phyloP scores from a whole-genome alignment of 2,888 invertebrate genomes.

The Macropis europaea region DNA sequence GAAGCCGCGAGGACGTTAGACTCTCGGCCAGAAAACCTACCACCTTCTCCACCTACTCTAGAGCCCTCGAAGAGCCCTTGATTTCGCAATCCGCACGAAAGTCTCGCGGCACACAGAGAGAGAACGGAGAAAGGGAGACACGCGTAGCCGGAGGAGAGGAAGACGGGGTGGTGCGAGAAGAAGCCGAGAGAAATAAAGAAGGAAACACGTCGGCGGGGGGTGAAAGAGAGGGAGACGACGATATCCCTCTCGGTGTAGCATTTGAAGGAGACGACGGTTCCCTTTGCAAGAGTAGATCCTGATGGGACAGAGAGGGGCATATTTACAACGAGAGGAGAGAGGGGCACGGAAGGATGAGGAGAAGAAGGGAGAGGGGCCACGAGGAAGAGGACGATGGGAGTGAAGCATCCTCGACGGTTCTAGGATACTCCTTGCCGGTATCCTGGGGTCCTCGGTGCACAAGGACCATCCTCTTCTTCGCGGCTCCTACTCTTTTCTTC shows the following conservation, averaged over 20 bases:
- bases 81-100: conserved; percentile 75
- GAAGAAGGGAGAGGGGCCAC: conserved; percentile 52
- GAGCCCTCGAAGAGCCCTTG: conserved; percentile 71
- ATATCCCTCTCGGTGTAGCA: conserved; percentile 61
- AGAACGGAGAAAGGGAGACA: conserved; percentile 7
- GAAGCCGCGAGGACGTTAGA: neutral
- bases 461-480: conserved; percentile 75
- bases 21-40: conserved; percentile 15
- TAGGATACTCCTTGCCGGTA: conserved; percentile 77
- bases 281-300: conserved; percentile 62
- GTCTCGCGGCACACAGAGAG: conserved; percentile 60
- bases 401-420: conserved; percentile 78
- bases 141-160: neutral
- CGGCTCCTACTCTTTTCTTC: conserved; percentile 60
- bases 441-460: conserved; percentile 76
- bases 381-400: conserved; percentile 72
- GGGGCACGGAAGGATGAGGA: conserved; percentile 29
- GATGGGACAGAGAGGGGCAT: conserved; percentile 61
- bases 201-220: neutral
- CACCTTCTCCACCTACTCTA: conserved; percentile 45
- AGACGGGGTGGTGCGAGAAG: neutral
- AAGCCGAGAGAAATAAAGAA: neutral
- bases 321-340: conserved; percentile 63
- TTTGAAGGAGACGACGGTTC: conserved; percentile 66
- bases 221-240: conserved; percentile 12